phyloP scores from a whole-genome alignment of 2,113 vertebrate genomes.

The Varanus salvator region DNA sequence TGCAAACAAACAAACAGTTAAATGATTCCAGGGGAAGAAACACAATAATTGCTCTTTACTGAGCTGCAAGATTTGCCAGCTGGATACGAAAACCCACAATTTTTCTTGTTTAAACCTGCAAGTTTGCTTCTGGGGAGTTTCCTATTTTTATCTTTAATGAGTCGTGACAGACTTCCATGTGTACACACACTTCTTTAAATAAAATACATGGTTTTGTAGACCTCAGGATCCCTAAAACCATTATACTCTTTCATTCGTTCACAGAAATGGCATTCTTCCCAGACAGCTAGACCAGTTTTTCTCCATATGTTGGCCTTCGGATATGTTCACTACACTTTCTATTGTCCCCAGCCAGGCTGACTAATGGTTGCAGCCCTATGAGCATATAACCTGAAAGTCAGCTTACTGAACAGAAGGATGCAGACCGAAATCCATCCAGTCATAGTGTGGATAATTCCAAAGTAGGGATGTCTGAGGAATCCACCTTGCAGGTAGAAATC shows the following conservation, averaged over 20 bases:
- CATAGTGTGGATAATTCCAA: no score
- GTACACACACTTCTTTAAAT: constrained; percentile 48
- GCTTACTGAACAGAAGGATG: no score
- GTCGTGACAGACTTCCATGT: constrained; percentile 21
- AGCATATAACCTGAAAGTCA: no score
- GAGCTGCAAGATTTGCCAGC: constrained; percentile 18
- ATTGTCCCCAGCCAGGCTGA: no score
- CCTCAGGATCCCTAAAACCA: constrained; percentile 32
- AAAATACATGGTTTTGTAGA: constrained; percentile 52
- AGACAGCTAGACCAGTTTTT: neutral
- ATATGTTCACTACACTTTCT: no score
- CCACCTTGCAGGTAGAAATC: no score
- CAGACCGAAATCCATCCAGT: no score
- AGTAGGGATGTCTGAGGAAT: no score
- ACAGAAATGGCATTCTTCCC: neutral
- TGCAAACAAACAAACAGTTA: neutral
- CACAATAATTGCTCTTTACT: neutral
- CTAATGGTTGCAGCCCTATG: no score
- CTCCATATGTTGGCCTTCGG: no score
- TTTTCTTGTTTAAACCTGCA: constrained; percentile 33
- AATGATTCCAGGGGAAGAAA: neutral
- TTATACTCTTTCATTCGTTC: constrained; percentile 38
- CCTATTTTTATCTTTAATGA: constrained; percentile 44
- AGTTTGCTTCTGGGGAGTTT: constrained; percentile 50
- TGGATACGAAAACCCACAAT: neutral